Evolutionary conservation across 2,797 vertebrate genomes (phyloP).

Genomic region (Rhinoraja longicauda): DNA sequence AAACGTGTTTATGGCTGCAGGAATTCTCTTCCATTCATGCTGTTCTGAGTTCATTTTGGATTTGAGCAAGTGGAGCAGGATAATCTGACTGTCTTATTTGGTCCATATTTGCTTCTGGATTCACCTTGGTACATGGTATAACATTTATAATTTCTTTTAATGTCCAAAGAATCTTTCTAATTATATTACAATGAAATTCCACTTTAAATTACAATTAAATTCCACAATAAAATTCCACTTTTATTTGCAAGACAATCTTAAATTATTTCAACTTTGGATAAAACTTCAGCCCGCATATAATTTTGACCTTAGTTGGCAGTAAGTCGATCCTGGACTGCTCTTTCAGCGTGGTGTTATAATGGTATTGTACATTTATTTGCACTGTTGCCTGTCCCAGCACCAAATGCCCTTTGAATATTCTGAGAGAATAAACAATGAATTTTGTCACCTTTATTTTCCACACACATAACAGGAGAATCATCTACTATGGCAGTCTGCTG

Average conservation of each 20-base stretch:
- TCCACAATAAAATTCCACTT: not conserved
- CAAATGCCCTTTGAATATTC: slow-evolving; percentile 28
- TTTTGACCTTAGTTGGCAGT: slow-evolving; percentile 3
- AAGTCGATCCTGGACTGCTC: not conserved
- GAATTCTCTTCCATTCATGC: too few relatives aligned
- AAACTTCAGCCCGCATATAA: not conserved
- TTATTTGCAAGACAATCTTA: not conserved
- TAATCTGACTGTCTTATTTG: not conserved
- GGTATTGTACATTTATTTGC: not conserved
- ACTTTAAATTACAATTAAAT: too few relatives aligned
- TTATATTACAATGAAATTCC: not conserved
- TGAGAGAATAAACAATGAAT: slow-evolving; percentile 11
- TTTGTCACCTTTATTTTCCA: slow-evolving; percentile 16
- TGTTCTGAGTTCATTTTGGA: not conserved
- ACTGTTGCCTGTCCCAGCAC: not conserved
- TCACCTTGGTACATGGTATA: not conserved
- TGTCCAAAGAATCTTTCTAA: not conserved
- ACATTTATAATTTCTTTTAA: not conserved
- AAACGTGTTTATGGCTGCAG: not conserved
- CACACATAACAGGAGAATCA: slow-evolving; percentile 1
- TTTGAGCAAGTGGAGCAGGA: not conserved
- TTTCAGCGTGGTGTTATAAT: not conserved
- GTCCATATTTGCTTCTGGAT: not conserved
- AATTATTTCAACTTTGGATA: not conserved
- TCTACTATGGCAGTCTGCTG: slow-evolving; percentile 32